phyloP scores from a whole-genome alignment of 2,797 vertebrate genomes.

The Discoglossus pictus region DNA sequence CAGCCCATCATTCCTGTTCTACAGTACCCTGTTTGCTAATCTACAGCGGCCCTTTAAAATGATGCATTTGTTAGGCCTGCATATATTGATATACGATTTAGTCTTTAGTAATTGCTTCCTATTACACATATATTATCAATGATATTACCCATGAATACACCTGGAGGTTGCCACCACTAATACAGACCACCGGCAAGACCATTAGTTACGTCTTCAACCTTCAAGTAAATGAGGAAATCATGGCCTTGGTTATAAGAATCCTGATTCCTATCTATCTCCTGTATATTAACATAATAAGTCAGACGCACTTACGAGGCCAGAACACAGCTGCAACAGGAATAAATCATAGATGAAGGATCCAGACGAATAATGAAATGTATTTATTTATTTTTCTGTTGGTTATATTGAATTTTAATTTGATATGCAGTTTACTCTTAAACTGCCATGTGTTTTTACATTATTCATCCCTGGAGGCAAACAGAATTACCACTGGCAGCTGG shows the following conservation, averaged over 20 bases:
- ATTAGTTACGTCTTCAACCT: no score
- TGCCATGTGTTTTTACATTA: constrained; percentile 49
- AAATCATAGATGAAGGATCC: constrained; percentile 45
- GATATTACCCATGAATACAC: no score
- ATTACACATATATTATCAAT: no score
- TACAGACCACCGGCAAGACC: no score
- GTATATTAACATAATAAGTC: constrained; percentile 51
- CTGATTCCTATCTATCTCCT: constrained; percentile 21
- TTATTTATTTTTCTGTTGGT: constrained; percentile 52
- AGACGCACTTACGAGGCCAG: constrained; percentile 45
- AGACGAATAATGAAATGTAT: constrained; percentile 48
- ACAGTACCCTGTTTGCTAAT: no score
- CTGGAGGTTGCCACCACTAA: no score
- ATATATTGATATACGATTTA: no score
- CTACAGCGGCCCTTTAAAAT: no score
- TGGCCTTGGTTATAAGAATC: constrained; percentile 13
- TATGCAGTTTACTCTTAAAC: constrained; percentile 48
- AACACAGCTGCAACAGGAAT: constrained; percentile 50
- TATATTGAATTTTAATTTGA: constrained; percentile 52
- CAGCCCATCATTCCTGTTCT: no score
- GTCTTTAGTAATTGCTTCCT: no score
- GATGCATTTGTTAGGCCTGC: no score
- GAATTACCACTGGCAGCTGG: constrained; percentile 49
- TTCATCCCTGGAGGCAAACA: constrained; percentile 45
- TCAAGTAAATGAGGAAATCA: no score